These are phyloP conservation scores for Acanthisitta chloris DNA, from an alignment of 2,113 vertebrate species.

Conservation along the genomic window DNA sequence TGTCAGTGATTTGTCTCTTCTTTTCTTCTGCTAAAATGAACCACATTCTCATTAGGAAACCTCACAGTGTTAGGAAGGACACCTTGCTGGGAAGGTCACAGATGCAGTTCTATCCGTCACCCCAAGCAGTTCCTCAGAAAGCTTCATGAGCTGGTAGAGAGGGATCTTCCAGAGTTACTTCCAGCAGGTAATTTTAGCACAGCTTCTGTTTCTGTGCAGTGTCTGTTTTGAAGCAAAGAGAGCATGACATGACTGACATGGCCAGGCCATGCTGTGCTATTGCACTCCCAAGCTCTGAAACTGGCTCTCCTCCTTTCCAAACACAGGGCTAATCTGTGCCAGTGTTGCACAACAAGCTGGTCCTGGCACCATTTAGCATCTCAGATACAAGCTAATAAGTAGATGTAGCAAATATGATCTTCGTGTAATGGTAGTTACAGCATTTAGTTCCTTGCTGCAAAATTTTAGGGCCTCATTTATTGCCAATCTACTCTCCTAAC, in stretches of 20 bases:
- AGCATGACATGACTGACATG: not conserved
- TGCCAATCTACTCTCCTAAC: not conserved
- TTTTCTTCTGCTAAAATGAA: not conserved
- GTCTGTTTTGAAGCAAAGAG: not conserved
- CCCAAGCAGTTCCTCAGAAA: not conserved
- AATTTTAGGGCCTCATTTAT: not conserved
- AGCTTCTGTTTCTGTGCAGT: not conserved
- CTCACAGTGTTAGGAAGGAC: not conserved
- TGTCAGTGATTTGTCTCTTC: not conserved
- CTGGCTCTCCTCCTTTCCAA: not conserved
- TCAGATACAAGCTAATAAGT: not conserved
- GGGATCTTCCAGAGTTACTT: not conserved
- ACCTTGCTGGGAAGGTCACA: not conserved
- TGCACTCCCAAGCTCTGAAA: not conserved
- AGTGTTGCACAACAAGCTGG: not conserved
- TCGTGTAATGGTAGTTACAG: not conserved
- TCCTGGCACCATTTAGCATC: not conserved
- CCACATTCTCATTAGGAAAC: not conserved
- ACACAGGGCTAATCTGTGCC: not conserved
- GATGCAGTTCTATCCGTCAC: not conserved
- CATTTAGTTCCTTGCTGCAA: not conserved
- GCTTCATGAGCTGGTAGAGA: not conserved
- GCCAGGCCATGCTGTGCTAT: not conserved
- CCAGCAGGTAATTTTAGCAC: not conserved
- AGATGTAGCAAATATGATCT: not conserved